phyloP scores from a whole-genome alignment of 1,140 invertebrate species.

The Harlomillsia oculata region DNA sequence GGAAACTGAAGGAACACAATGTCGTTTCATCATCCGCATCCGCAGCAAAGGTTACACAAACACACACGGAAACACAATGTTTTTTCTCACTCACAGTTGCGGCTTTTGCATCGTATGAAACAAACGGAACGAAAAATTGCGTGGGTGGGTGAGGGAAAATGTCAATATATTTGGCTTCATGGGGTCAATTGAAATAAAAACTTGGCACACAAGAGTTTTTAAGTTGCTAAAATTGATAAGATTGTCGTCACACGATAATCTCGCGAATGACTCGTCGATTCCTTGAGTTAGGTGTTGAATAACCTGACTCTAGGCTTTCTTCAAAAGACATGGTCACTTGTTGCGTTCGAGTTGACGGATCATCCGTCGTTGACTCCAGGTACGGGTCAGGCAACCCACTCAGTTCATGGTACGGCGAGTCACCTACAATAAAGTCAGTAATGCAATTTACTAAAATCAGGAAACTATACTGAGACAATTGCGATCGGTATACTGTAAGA shows the following conservation, averaged over 20 bases:
- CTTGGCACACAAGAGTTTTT: not conserved
- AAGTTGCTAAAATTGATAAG: conserved; percentile 29
- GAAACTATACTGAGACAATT: no score
- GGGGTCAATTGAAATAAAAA: no score
- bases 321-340: conserved; percentile 79
- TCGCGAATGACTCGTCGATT: conserved; percentile 80
- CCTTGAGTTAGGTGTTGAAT: conserved; percentile 82
- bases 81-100: no score
- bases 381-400: conserved; percentile 79
- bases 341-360: conserved; percentile 40
- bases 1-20: no score
- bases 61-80: no score
- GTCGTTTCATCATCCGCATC: no score
- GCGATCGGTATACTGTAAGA: not conserved
- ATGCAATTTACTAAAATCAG: not conserved
- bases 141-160: no score
- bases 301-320: conserved; percentile 81
- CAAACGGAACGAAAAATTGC: no score
- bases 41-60: no score
- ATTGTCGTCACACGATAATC: conserved; percentile 69
- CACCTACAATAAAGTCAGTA: conserved; percentile 43
- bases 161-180: no score
- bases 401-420: conserved; percentile 78
- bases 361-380: conserved; percentile 40
- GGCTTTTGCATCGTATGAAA: no score